A percentile compares a stretch with the other conserved stretches of the same genome.
Conservation (phyloP, 2,888 invertebrate species). For the Neoascia interrupta region DNA sequence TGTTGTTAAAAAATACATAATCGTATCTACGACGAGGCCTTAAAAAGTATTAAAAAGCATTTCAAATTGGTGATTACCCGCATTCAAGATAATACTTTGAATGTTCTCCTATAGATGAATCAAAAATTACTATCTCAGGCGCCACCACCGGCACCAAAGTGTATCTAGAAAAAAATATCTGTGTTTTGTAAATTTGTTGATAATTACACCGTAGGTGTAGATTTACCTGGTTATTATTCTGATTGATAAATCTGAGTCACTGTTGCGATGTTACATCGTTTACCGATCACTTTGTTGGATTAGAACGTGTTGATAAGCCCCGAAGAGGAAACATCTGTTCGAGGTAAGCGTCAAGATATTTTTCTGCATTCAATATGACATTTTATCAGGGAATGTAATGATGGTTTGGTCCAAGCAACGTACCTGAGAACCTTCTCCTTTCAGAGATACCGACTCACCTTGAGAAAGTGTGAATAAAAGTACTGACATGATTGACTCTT, state of each 20-base stretch:
- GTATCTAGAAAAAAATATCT: too few relatives aligned
- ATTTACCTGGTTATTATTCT: too few relatives aligned
- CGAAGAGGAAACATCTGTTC: constrained; percentile 41
- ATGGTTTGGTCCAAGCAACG: constrained; percentile 35
- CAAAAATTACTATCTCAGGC: too few relatives aligned
- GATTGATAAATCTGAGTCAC: constrained; percentile 12
- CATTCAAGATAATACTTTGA: constrained; percentile 12
- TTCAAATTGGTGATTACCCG: constrained; percentile 8
- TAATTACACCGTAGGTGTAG: too few relatives aligned
- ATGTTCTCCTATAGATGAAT: constrained; percentile 21
- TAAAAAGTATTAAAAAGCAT: constrained; percentile 38
- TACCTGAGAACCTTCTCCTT: not conserved
- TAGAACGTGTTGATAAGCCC: constrained; percentile 55
- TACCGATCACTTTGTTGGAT: constrained; percentile 37
- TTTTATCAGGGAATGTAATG: constrained; percentile 23
- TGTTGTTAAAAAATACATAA: too few relatives aligned
- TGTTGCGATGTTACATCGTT: not conserved
- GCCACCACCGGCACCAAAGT: constrained; percentile 22
- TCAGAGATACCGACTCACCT: not conserved
- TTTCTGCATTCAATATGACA: not conserved
- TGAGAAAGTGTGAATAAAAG: constrained; percentile 3
- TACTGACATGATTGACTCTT: not conserved
- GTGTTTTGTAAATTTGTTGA: not conserved
- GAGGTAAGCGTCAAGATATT: constrained; percentile 36
- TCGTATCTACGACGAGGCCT: constrained; percentile 55